A percentile compares a stretch with the other conserved stretches of the same genome.
phyloP scores from a whole-genome alignment of 2,797 vertebrate genomes.

The Gymnocypris eckloni region DNA sequence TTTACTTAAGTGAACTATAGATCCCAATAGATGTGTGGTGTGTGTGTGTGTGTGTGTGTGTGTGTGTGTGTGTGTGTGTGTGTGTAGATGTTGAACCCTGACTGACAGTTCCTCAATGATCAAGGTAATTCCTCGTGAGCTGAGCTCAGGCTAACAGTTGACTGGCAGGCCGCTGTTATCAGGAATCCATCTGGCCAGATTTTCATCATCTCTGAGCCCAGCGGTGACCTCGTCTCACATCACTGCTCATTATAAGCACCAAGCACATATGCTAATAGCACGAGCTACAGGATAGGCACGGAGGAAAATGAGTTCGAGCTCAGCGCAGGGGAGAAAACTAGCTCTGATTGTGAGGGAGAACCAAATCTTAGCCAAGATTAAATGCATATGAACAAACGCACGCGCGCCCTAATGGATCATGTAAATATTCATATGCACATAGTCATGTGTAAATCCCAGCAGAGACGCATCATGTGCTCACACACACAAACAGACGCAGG shows the following conservation, averaged over 20 bases:
- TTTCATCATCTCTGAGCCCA: slow-evolving; percentile 36
- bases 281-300: not conserved
- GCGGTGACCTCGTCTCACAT: slow-evolving; percentile 19
- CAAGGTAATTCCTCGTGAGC: slow-evolving; percentile 27
- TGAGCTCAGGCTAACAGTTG: slow-evolving; percentile 4
- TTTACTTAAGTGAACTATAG: not conserved
- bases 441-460: slow-evolving; percentile 1
- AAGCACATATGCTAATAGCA: slow-evolving; percentile 46
- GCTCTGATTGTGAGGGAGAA: not conserved
- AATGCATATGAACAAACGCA: not conserved
- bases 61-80: not conserved
- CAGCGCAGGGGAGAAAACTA: not conserved
- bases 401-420: not conserved
- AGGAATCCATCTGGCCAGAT: slow-evolving; percentile 41
- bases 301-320: slow-evolving; percentile 39
- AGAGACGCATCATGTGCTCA: not conserved
- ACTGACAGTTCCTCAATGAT: slow-evolving; percentile 37
- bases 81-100: not conserved
- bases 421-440: slow-evolving; percentile 23
- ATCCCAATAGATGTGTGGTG: not conserved
- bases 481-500: not conserved
- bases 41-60: not conserved
- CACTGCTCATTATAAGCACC: slow-evolving; percentile 49
- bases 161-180: slow-evolving; percentile 7
- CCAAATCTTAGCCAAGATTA: slow-evolving; percentile 8